Conservation (phyloP, 1,140 invertebrate genomes). For the Drosophila bifasciata region DNA sequence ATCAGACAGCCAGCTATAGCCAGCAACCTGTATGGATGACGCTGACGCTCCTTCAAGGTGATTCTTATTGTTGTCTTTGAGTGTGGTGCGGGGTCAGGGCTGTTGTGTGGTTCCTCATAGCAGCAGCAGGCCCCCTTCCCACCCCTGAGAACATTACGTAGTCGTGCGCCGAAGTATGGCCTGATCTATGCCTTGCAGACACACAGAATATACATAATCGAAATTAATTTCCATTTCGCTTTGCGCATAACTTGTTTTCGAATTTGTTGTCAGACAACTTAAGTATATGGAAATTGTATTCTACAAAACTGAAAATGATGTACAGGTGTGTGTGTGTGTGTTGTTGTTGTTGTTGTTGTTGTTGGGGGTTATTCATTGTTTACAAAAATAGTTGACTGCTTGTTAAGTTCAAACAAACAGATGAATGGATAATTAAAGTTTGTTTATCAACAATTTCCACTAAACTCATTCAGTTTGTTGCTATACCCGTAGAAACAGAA, state of each 20-base stretch:
- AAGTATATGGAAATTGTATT: conserved; percentile 32
- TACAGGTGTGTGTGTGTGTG: conserved; percentile 1
- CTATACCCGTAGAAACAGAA: no score
- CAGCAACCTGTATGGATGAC: no score
- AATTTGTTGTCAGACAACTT: conserved; percentile 20
- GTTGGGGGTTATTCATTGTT: conserved; percentile 25
- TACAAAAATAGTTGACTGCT: conserved; percentile 31
- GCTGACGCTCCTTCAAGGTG: conserved; percentile 6
- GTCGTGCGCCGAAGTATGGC: conserved; percentile 20
- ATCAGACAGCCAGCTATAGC: background rate
- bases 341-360: background rate
- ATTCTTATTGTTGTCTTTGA: background rate
- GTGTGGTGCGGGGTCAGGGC: conserved; percentile 22
- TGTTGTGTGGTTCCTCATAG: conserved; percentile 35
- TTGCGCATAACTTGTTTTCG: conserved; percentile 43
- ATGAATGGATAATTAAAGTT: conserved; percentile 13
- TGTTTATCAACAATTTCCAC: conserved; percentile 5
- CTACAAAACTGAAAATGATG: conserved; percentile 37
- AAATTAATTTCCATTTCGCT: conserved; percentile 33
- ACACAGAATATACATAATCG: conserved; percentile 37
- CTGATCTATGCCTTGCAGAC: conserved; percentile 40
- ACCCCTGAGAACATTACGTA: conserved; percentile 15
- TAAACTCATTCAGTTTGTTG: background rate
- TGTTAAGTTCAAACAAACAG: conserved; percentile 30
- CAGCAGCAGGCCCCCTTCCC: conserved; percentile 13